These are phyloP conservation scores for Fistularia tabacaria DNA, from an alignment of 2,797 vertebrate species.

Conservation along the genomic window DNA sequence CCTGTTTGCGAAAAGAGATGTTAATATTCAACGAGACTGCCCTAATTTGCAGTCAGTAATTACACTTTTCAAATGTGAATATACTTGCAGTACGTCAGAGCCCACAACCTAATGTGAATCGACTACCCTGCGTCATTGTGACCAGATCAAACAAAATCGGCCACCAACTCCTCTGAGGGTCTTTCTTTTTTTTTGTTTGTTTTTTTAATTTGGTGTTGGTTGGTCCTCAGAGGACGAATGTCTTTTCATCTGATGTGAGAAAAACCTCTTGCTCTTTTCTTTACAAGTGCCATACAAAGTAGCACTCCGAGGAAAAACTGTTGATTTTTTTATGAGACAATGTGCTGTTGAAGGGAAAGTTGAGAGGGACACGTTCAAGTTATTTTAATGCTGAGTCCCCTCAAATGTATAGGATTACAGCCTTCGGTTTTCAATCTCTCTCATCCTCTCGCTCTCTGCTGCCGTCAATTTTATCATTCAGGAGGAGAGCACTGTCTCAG, in stretches of 20 bases:
- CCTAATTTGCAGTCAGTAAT: too few species aligned
- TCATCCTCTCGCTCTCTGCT: conserved; percentile 31
- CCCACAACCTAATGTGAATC: too few species aligned
- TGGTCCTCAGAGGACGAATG: conserved; percentile 17
- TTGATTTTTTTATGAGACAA: conserved; percentile 22
- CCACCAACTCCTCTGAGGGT: too few species aligned
- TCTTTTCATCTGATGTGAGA: conserved; percentile 27
- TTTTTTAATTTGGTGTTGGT: too few species aligned
- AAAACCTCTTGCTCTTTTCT: conserved; percentile 2
- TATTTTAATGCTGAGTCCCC: conserved; percentile 16
- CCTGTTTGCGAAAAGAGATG: too few species aligned
- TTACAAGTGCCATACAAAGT: conserved; percentile 14
- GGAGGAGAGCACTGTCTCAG: conserved; percentile 43
- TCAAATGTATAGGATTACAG: conserved; percentile 53
- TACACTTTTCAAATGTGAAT: too few species aligned
- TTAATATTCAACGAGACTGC: too few species aligned
- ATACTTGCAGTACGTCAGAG: too few species aligned
- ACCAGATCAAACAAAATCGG: too few species aligned
- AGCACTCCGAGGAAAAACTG: conserved; percentile 25
- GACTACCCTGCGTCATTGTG: too few species aligned
- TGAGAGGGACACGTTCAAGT: conserved; percentile 23
- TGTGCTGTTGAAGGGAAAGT: conserved; percentile 19
- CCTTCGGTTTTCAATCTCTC: conserved; percentile 31
- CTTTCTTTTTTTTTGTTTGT: too few species aligned
- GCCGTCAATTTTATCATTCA: conserved; percentile 66